phyloP scores from a whole-genome alignment of 2,113 vertebrate species.

The Elgaria multicarinata region DNA sequence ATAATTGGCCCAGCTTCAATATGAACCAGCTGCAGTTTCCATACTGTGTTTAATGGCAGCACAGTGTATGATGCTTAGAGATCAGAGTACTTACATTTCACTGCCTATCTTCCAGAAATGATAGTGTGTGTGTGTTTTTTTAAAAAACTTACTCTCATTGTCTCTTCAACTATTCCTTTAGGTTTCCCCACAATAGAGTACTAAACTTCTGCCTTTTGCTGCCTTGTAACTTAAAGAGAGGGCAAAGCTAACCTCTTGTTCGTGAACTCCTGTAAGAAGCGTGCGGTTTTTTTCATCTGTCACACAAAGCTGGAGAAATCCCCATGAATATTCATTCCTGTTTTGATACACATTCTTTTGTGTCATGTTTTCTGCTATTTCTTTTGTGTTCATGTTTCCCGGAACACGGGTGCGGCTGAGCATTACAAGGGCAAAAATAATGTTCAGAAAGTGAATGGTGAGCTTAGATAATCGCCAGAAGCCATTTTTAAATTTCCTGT shows the following conservation, averaged over 20 bases:
- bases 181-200: background rate
- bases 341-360: constrained; percentile 11
- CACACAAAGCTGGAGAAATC: background rate
- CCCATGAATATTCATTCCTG: constrained; percentile 10
- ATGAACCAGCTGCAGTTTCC: background rate
- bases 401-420: background rate
- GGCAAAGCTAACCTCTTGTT: constrained; percentile 9
- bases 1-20: background rate
- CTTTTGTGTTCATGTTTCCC: constrained; percentile 28
- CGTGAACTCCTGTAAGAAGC: background rate
- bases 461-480: background rate
- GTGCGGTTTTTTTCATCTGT: background rate
- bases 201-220: background rate
- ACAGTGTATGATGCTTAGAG: background rate
- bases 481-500: constrained; percentile 28
- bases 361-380: constrained; percentile 6
- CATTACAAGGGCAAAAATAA: constrained; percentile 10
- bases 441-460: background rate
- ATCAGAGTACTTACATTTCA: background rate
- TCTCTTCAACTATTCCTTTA: background rate
- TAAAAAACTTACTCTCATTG: background rate
- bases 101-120: background rate
- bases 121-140: too few relatives aligned
- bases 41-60: background rate
- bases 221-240: background rate